Percentiles rank a stretch among this genome's conserved stretches.
These are phyloP conservation scores for Argya squamiceps DNA, from an alignment of 2,797 vertebrate genomes.

Conservation along the genomic window DNA sequence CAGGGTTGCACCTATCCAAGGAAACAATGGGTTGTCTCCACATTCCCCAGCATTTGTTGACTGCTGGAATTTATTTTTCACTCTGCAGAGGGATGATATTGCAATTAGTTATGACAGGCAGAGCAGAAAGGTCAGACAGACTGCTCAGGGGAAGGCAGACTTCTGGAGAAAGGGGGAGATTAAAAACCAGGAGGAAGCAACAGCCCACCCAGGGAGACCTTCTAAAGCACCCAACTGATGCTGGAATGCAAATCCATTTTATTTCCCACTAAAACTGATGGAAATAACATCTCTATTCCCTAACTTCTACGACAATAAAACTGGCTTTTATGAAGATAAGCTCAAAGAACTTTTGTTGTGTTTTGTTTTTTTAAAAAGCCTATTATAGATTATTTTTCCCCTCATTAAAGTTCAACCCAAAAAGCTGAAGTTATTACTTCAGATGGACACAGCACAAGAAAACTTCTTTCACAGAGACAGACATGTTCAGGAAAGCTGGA, in stretches of 20 bases:
- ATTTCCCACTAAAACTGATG: neutral
- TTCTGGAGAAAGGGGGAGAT: neutral
- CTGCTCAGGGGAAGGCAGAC: neutral
- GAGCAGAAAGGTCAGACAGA: slow-evolving; percentile 7
- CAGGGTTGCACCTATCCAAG: neutral
- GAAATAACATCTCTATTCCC: neutral
- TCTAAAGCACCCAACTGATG: slow-evolving; percentile 19
- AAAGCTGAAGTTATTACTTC: neutral
- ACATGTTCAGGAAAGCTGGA: neutral
- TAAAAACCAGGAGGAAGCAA: neutral
- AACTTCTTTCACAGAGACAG: neutral
- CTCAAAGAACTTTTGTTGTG: neutral
- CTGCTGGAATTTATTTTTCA: neutral
- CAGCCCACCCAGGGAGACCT: neutral
- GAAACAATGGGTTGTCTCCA: neutral
- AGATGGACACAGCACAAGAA: neutral
- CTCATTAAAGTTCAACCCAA: neutral
- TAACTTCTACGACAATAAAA: neutral
- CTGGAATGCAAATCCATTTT: neutral
- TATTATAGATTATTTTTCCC: neutral
- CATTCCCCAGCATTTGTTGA: neutral
- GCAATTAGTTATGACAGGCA: neutral
- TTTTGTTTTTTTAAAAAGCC: neutral
- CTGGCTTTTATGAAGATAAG: neutral
- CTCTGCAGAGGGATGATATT: neutral